These are phyloP conservation scores for Troides aeacus DNA, from an alignment of 2,888 invertebrate genomes.

Conservation along the genomic window DNA sequence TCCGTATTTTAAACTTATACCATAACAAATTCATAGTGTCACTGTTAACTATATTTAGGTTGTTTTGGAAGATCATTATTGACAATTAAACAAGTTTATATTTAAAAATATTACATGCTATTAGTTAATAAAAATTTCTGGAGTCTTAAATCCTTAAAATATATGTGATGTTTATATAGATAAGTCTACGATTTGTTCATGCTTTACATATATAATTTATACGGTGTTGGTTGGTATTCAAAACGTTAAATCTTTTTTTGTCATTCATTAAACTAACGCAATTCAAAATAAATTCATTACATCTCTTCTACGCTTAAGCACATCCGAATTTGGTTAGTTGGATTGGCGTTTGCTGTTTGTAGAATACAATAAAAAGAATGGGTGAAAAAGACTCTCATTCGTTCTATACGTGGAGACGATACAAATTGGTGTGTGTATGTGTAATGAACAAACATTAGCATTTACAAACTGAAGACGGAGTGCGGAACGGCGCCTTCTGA, in stretches of 20 bases:
- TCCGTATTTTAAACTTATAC: too few species aligned
- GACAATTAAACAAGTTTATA: neutral
- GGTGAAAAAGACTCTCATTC: conserved; percentile 11
- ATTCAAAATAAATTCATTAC: conserved; percentile 1
- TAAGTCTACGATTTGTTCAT: too few species aligned
- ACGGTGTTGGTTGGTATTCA: too few species aligned
- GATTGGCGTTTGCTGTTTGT: conserved; percentile 25
- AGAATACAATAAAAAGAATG: conserved; percentile 34
- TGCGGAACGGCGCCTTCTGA: conserved; percentile 50
- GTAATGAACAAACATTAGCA: conserved; percentile 63
- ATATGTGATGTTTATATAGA: too few species aligned
- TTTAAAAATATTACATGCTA: neutral
- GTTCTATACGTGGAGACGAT: conserved; percentile 47
- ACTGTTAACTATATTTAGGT: too few species aligned
- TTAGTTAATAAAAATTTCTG: neutral
- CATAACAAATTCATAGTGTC: too few species aligned
- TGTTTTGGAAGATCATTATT: neutral
- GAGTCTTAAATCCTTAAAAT: too few species aligned
- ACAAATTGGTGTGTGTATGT: conserved; percentile 56
- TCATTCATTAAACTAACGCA: neutral
- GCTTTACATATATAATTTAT: too few species aligned
- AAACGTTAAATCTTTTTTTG: neutral
- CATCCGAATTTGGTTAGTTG: conserved; percentile 19
- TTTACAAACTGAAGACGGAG: conserved; percentile 45
- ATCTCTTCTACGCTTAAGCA: conserved; percentile 6